phyloP scores from a whole-genome alignment of 1,140 invertebrate species.

The Latrodectus geometricus region DNA sequence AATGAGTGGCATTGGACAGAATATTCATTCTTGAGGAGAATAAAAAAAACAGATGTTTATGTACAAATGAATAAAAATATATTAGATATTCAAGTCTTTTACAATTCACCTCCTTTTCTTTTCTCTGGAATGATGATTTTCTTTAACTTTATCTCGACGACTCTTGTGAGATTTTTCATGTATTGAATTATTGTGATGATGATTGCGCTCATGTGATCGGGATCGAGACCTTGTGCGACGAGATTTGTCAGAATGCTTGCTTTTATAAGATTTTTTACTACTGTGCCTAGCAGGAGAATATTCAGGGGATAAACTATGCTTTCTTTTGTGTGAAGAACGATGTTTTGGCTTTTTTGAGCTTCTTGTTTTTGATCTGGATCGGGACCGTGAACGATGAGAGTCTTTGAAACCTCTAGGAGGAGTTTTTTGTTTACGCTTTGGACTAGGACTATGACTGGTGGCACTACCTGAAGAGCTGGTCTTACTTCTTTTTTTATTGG shows the following conservation, averaged over 20 bases:
- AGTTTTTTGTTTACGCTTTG: slow-evolving; percentile 54
- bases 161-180: slow-evolving; percentile 57
- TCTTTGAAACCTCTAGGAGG: slow-evolving; percentile 61
- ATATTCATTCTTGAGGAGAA: too few relatives aligned
- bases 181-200: slow-evolving; percentile 39
- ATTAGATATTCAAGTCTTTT: not conserved
- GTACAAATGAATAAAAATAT: slow-evolving; percentile 6
- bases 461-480: slow-evolving; percentile 45
- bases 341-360: slow-evolving; percentile 62
- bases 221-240: slow-evolving; percentile 58
- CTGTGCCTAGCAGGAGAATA: slow-evolving; percentile 50
- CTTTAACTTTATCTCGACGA: slow-evolving; percentile 50
- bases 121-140: slow-evolving; percentile 48
- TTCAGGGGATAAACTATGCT: slow-evolving; percentile 60
- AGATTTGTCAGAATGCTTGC: slow-evolving; percentile 43
- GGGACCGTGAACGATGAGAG: slow-evolving; percentile 42
- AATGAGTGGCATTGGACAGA: too few relatives aligned
- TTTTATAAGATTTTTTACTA: slow-evolving; percentile 56
- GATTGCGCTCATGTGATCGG: slow-evolving; percentile 52
- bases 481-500: slow-evolving; percentile 24
- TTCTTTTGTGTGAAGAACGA: slow-evolving; percentile 50
- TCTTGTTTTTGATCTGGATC: slow-evolving; percentile 63
- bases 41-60: not conserved
- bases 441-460: slow-evolving; percentile 63
- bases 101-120: slow-evolving; percentile 36